Percentiles rank a stretch among this genome's conserved stretches.
Evolutionary conservation across 1,140 invertebrate species (phyloP).

Genomic region (Drosophila persimilis): DNA sequence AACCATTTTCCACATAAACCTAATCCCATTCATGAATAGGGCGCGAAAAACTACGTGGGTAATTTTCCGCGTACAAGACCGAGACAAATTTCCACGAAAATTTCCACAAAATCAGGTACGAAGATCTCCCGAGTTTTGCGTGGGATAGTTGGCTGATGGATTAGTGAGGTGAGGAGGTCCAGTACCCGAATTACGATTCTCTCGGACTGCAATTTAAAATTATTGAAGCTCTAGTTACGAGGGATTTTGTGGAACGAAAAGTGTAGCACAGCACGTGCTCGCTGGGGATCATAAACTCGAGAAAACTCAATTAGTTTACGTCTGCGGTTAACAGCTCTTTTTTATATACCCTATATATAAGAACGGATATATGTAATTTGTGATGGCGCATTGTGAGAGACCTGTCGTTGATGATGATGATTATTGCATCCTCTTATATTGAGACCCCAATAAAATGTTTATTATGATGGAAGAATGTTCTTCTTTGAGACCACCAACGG

Average conservation of each 20-base stretch:
- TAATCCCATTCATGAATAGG: constrained; percentile 64
- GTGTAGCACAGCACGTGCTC: constrained; percentile 9
- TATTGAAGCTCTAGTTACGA: constrained; percentile 2
- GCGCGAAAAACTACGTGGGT: constrained; percentile 25
- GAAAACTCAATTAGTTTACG: constrained; percentile 30
- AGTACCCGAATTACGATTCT: constrained; percentile 4
- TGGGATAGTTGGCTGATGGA: background rate
- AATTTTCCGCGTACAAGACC: constrained; percentile 43
- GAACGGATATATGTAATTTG: background rate
- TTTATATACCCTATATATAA: background rate
- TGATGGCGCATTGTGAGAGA: background rate
- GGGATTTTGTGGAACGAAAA: background rate
- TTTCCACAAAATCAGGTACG: constrained; percentile 20
- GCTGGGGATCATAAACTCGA: background rate
- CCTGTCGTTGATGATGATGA: background rate
- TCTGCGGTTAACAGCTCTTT: constrained; percentile 2
- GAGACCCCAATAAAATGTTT: too few species aligned
- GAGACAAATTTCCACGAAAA: constrained; percentile 39
- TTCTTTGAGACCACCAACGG: too few species aligned
- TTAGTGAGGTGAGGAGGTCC: background rate
- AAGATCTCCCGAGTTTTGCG: background rate
- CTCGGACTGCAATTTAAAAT: background rate
- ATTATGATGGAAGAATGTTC: too few species aligned
- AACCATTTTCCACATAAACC: constrained; percentile 35
- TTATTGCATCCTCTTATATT: too few species aligned